Conservation (phyloP, 2,888 invertebrate genomes). For the Dryococelus australis region DNA sequence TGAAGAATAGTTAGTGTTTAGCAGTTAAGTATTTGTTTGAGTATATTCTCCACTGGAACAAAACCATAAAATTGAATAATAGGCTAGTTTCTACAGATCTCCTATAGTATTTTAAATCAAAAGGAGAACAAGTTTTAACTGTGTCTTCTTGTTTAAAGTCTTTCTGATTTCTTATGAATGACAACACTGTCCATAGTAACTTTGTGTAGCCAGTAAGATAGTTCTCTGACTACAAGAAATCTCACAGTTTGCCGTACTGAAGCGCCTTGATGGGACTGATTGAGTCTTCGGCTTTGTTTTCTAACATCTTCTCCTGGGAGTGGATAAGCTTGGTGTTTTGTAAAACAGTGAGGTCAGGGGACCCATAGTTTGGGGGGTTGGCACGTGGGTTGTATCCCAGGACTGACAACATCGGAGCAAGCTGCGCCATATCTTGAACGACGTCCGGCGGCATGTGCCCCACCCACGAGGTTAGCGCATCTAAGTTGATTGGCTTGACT, state of each 20-base stretch:
- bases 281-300: slow-evolving; percentile 48
- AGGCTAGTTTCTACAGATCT: too few species aligned
- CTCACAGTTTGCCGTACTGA: slow-evolving; percentile 39
- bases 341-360: slow-evolving; percentile 78
- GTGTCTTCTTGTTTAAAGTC: too few species aligned
- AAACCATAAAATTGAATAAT: too few species aligned
- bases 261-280: slow-evolving; percentile 40
- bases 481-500: slow-evolving; percentile 97
- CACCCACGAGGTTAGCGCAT: slow-evolving; percentile 93
- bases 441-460: slow-evolving; percentile 91
- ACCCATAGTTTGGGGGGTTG: slow-evolving; percentile 95
- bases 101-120: too few species aligned
- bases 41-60: too few species aligned
- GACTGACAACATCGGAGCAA: slow-evolving; percentile 93
- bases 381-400: slow-evolving; percentile 94
- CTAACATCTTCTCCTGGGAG: slow-evolving; percentile 48
- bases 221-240: slow-evolving; percentile 39
- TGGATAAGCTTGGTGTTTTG: slow-evolving; percentile 64
- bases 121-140: too few species aligned
- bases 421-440: slow-evolving; percentile 88
- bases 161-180: too few species aligned
- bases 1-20: too few species aligned
- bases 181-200: too few species aligned
- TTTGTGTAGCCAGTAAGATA: too few species aligned
- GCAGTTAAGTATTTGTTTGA: too few species aligned